Conservation (phyloP, 2,113 vertebrate species). For the Scytalopus superciliaris region DNA sequence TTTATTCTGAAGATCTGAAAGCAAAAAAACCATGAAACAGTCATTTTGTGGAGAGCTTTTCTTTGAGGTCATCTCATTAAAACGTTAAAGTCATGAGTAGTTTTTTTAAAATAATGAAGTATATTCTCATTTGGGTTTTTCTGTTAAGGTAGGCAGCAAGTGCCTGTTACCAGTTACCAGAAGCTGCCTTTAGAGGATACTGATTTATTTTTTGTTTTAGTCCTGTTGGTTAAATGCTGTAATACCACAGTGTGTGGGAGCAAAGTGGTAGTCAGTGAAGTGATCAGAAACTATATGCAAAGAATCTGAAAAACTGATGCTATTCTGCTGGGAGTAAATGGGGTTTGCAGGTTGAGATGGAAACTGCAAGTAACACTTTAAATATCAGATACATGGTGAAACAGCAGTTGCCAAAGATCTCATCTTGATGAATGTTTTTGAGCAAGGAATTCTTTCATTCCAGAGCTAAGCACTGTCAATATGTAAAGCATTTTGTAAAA, state of each 20-base stretch:
- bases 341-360: neutral
- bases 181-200: neutral
- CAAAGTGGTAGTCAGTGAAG: neutral
- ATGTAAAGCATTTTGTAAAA: neutral
- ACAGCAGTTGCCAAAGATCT: neutral
- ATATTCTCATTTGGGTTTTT: neutral
- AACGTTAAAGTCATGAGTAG: neutral
- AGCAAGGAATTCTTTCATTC: neutral
- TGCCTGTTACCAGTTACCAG: neutral
- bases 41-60: neutral
- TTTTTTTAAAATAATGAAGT: neutral
- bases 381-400: neutral
- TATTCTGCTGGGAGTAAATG: neutral
- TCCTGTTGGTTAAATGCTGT: neutral
- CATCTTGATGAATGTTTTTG: neutral
- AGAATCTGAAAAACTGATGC: neutral
- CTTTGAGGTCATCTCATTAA: neutral
- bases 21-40: neutral
- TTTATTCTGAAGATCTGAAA: neutral
- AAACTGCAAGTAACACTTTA: neutral
- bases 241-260: neutral
- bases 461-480: neutral
- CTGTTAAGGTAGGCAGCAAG: neutral
- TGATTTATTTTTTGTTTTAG: neutral
- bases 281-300: neutral